Conservation (phyloP, 2,888 invertebrate genomes). For the Pardosa pseudoannulata region DNA sequence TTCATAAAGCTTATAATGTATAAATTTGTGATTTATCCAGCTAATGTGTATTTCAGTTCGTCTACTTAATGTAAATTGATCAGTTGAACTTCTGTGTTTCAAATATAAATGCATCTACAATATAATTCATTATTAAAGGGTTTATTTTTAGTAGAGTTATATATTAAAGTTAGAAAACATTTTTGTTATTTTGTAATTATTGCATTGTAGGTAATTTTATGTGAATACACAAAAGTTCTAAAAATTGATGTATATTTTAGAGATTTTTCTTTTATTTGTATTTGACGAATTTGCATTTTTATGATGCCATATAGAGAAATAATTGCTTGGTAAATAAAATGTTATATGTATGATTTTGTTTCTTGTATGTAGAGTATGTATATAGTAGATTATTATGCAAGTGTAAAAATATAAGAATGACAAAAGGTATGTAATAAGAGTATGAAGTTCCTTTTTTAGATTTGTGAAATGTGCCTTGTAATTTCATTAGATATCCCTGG, state of each 20-base stretch:
- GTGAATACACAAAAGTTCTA: too few species aligned
- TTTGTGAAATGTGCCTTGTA: slow-evolving; percentile 58
- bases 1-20: too few species aligned
- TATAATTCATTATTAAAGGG: too few species aligned
- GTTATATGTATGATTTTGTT: slow-evolving; percentile 6
- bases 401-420: slow-evolving; percentile 9
- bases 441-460: slow-evolving; percentile 52
- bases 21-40: too few species aligned
- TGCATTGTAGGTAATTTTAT: too few species aligned
- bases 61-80: too few species aligned
- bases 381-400: slow-evolving; percentile 13
- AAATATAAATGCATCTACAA: too few species aligned
- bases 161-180: too few species aligned
- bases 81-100: too few species aligned
- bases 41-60: too few species aligned
- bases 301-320: slow-evolving; percentile 5
- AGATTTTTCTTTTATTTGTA: not conserved
- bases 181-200: too few species aligned
- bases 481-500: slow-evolving; percentile 65
- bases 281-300: not conserved
- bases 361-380: slow-evolving; percentile 16
- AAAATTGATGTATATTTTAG: slow-evolving; percentile 1
- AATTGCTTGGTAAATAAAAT: not conserved
- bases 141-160: too few species aligned
- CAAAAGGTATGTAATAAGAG: not conserved